Evolutionary conservation across 2,888 invertebrate species (phyloP).

Genomic region (Dilophus febrilis): DNA sequence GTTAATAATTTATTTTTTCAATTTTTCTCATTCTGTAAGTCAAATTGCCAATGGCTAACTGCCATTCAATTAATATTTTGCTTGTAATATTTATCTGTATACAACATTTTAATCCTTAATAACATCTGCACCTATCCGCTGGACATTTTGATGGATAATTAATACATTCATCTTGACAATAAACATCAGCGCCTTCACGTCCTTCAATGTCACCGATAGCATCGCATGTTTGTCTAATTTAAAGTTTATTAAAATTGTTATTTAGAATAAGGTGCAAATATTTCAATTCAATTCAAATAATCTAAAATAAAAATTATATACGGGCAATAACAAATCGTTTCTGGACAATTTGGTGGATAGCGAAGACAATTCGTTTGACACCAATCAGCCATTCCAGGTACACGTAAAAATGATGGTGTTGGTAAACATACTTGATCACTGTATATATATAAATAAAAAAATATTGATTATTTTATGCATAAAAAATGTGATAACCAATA

Average conservation of each 20-base stretch:
- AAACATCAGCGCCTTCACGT: conserved; percentile 58
- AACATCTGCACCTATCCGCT: conserved; percentile 52
- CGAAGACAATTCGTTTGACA: conserved; percentile 72
- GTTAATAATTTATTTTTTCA: no score
- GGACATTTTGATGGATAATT: conserved; percentile 60
- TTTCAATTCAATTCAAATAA: not conserved
- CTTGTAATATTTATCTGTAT: no score
- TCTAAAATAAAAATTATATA: conserved; percentile 21
- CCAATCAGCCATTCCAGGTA: conserved; percentile 68
- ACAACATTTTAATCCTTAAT: no score
- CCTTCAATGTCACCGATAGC: conserved; percentile 61
- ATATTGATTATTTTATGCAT: no score
- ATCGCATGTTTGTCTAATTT: conserved; percentile 59
- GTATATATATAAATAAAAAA: conserved; percentile 14
- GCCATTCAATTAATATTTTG: no score
- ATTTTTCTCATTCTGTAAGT: no score
- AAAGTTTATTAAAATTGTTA: not conserved
- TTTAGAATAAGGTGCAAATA: not conserved
- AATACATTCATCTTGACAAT: conserved; percentile 75
- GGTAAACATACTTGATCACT: conserved; percentile 71
- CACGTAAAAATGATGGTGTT: conserved; percentile 39
- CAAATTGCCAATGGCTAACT: no score
- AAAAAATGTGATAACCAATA: not conserved
- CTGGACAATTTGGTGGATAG: conserved; percentile 74
- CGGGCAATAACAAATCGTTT: conserved; percentile 62